Base-by-base conservation (phyloP, 30 jellyfish, hydroid and myxozoan genomes). In the Kudoa iwatai region DNA sequence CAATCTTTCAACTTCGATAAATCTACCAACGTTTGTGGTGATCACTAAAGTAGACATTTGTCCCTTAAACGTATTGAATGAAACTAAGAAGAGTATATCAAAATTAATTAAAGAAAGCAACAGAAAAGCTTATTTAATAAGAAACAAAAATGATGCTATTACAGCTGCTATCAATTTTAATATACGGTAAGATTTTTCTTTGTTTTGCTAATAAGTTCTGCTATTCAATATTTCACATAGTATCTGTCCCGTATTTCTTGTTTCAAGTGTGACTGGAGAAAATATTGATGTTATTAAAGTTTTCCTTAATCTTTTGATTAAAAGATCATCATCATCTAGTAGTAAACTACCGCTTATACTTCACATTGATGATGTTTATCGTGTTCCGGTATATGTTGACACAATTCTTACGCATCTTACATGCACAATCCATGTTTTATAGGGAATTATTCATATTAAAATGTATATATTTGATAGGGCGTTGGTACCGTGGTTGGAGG, bases 401-500 rank as follows among this genome's bases (percentile, higher is more conserved):
- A 30, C 38, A 30, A 30, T 7, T 30, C 38, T n/a, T 30, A n/a
- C n/a, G 9, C 38, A 9, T 30, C 38, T 30, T 30, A 30, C 38
- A 9, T 30, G n/a, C 38, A 30, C n/a, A n/a, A 30, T 30, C 1
- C 32, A 16, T 6, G 9, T 22, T 26, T 23, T 33, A 32, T 22
- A 43, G 11, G 13, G 7, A n/a, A 0, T 19, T n/a, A n/a, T 2
- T 13, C 53, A 14, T 1, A 19, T 3, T 44, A 2, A 17, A n/a
- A n/a, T n/a, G n/a, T n/a, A n/a, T n/a, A n/a, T n/a, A n/a, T n/a
- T n/a, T n/a, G n/a, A 10, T 40, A 69, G 92, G 92, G 92, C 18
- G 86, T 69, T 23, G 92, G 92, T 17, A 59, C 86, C 2, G 92
- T 69, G 20, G 87, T 69, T 2, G 58, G 86, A 2, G 92, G 92